Conservation (phyloP, 2,797 vertebrate species). For the Bufotes viridis region DNA sequence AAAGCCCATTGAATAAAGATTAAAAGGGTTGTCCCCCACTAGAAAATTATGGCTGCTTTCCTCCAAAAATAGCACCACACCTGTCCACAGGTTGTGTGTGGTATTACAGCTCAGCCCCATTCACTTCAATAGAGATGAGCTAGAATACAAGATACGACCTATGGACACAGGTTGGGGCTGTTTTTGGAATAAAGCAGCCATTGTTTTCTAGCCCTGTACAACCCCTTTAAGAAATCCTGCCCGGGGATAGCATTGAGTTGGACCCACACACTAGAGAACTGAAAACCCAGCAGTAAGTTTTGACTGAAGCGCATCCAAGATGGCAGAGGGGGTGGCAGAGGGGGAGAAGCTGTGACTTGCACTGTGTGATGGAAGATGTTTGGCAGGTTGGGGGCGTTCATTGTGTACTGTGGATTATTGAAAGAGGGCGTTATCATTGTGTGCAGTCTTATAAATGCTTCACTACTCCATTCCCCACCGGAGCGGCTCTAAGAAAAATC, state of each 20-base stretch:
- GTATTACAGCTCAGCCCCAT: too few species aligned
- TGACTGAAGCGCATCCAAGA: neutral
- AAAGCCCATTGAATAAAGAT: neutral
- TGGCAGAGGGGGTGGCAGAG: neutral
- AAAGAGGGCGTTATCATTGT: neutral
- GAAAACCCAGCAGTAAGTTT: neutral
- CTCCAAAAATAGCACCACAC: too few species aligned
- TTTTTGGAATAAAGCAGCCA: too few species aligned
- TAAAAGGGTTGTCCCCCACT: too few species aligned
- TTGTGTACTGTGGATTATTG: neutral
- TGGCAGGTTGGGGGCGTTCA: conserved; percentile 5
- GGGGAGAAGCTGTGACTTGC: neutral
- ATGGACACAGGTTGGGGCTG: too few species aligned
- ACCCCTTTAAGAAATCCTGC: neutral
- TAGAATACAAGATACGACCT: too few species aligned
- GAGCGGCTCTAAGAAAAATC: too few species aligned
- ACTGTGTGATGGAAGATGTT: neutral
- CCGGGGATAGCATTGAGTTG: neutral
- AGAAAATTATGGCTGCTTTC: too few species aligned
- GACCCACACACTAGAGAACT: neutral
- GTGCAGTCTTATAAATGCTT: neutral
- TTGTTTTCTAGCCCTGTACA: too few species aligned
- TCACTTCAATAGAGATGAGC: too few species aligned
- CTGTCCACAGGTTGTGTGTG: too few species aligned
- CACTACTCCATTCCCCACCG: neutral